phyloP scores from a whole-genome alignment of 2,113 vertebrate species.

The Melanocharis versteri region DNA sequence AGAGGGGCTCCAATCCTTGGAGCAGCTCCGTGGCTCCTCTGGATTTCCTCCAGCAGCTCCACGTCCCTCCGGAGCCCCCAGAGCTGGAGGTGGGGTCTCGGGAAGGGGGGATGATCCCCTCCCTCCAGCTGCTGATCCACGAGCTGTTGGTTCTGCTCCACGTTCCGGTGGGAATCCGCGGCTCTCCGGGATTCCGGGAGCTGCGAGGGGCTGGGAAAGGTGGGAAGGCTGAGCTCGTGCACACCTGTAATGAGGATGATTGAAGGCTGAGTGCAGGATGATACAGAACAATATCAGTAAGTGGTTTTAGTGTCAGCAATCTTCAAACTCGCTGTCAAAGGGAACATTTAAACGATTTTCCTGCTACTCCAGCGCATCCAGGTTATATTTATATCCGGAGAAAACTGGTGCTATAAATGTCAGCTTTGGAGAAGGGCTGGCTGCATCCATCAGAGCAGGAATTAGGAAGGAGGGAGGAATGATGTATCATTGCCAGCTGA shows the following conservation, averaged over 20 bases:
- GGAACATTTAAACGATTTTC: slow-evolving; percentile 71
- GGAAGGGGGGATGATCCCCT: not conserved
- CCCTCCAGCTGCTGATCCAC: rapidly evolving
- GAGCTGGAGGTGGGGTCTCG: not conserved
- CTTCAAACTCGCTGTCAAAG: slow-evolving; percentile 68
- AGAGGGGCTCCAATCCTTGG: not conserved
- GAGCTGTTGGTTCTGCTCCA: not conserved
- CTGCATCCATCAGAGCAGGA: slow-evolving; percentile 56
- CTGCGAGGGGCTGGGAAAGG: not conserved
- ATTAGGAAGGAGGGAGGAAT: slow-evolving; percentile 44
- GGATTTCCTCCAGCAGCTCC: not conserved
- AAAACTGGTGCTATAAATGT: slow-evolving; percentile 66
- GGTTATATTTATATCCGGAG: slow-evolving; percentile 67
- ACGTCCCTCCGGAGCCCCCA: not conserved
- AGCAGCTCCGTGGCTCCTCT: rapidly evolving
- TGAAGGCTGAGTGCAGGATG: slow-evolving; percentile 55
- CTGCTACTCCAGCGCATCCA: slow-evolving; percentile 60
- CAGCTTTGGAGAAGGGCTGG: slow-evolving; percentile 60
- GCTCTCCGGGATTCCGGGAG: not conserved
- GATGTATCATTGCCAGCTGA: slow-evolving; percentile 28
- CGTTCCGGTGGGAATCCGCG: rapidly evolving
- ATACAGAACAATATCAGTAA: slow-evolving; percentile 64
- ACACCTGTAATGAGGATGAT: slow-evolving; percentile 50
- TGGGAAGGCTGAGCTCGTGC: not conserved
- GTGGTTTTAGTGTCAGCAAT: slow-evolving; percentile 72